Conservation (phyloP, 1,140 invertebrate genomes). For the Cheumatopsyche charites region DNA sequence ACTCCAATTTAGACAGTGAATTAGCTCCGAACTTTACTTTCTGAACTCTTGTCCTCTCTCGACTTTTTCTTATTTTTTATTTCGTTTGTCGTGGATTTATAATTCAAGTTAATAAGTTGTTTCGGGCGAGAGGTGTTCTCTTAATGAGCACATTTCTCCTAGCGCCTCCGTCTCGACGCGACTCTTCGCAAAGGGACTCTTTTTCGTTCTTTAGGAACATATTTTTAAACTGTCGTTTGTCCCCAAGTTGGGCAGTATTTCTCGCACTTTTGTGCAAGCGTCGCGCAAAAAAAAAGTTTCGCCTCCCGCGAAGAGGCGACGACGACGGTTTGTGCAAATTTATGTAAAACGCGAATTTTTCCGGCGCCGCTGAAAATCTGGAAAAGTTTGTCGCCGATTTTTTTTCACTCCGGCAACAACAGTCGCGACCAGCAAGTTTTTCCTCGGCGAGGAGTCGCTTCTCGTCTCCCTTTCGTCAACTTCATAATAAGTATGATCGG, state of each 20-base stretch:
- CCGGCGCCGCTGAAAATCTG: constrained; percentile 7
- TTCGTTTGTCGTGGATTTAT: constrained; percentile 4
- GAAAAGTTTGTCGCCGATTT: constrained; percentile 22
- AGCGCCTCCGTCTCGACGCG: neutral
- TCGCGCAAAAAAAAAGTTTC: constrained; percentile 1
- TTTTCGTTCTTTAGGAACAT: constrained; percentile 18
- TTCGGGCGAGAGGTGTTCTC: neutral
- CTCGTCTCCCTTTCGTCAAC: neutral
- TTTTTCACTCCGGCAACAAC: constrained; percentile 17
- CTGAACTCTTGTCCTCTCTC: neutral
- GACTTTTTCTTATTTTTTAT: neutral
- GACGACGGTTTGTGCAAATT: constrained; percentile 29
- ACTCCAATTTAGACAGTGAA: neutral
- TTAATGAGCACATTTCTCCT: constrained; percentile 23
- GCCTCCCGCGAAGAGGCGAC: neutral
- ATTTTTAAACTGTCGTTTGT: constrained; percentile 47
- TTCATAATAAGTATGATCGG: neutral
- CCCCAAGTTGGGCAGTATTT: constrained; percentile 34
- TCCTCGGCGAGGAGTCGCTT: neutral
- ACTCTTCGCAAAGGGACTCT: too few species aligned
- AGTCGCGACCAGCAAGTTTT: neutral
- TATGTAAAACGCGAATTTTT: constrained; percentile 34
- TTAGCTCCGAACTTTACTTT: neutral
- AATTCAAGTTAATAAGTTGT: constrained; percentile 10
- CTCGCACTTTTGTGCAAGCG: constrained; percentile 32